Base-by-base conservation (phyloP, 2,113 vertebrate species). In the Climacteris rufus region DNA sequence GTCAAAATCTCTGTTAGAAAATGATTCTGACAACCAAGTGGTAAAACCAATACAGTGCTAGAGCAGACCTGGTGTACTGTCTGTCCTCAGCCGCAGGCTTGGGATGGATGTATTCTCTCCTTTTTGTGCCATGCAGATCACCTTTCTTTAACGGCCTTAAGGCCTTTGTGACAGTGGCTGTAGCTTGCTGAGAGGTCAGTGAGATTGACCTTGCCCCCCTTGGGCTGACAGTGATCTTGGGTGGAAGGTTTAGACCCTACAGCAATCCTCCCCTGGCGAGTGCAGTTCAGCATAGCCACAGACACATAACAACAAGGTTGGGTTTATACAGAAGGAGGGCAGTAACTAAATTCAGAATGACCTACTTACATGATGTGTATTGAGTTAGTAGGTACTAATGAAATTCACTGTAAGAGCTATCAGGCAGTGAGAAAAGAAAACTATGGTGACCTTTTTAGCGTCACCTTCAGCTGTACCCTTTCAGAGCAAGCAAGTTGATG, bases 341-440 rank as follows among this genome's bases (percentile, higher is more conserved):
- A 94, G 89, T 72, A 91, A 90, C 86, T 95, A 96, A 95, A 96
- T 92, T 95, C 90, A 83, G 95, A 96, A 87, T 7, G 74, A 90
- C 93, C 95, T 94, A 91, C 44, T 82, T 96, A 90, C 64, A 54
- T 57, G 78, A n/a, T 39, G 66, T 20, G 1, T 81, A 54, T 88
- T 68, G 78, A 93, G 70, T 93, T 91, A 91, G 83, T 42, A 89
- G 65, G 37, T 91, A 77, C 52, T 96, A 94, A 96, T 44, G 42
- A 90, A 94, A 95, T 87, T 64, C 54, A 79, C 15, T 64, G 21
- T 61, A 79, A 74, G 49, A 91, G 76, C 70, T 70, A 79, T 2
- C 3, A 61, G 31, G 21, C 37, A 31, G 33, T n/a, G 37, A 45
- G 31, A 49, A 93, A 85, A 88, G 45, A 45, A 76, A 92, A 42